Conservation (phyloP, 2,888 invertebrate genomes). For the Xylota sylvarum region DNA sequence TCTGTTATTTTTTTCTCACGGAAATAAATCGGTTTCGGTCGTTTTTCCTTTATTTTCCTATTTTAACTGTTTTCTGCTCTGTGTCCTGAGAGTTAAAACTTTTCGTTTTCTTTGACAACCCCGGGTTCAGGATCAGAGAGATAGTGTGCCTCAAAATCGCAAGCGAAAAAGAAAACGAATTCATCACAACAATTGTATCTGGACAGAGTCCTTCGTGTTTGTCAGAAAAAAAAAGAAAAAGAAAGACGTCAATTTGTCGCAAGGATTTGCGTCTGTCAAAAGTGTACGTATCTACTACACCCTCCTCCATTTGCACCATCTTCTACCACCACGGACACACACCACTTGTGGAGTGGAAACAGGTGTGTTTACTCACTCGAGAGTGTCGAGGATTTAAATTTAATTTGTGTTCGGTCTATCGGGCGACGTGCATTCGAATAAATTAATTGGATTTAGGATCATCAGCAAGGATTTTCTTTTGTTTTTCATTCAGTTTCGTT, state of each 20-base stretch:
- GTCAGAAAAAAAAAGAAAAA: slow-evolving; percentile 6
- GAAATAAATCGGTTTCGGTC: slow-evolving; percentile 69
- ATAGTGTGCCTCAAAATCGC: slow-evolving; percentile 23
- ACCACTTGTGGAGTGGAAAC: slow-evolving; percentile 77
- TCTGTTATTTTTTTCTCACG: slow-evolving; percentile 31
- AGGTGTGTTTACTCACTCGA: slow-evolving; percentile 75
- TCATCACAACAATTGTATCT: slow-evolving; percentile 40
- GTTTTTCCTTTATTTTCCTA: slow-evolving; percentile 16
- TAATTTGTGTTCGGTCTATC: slow-evolving; percentile 72
- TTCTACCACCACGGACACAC: slow-evolving; percentile 60
- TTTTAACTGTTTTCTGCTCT: slow-evolving; percentile 2
- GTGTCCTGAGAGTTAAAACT: slow-evolving; percentile 10
- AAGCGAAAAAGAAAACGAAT: slow-evolving; percentile 13
- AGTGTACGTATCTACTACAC: slow-evolving; percentile 29
- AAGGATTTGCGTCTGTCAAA: slow-evolving; percentile 68
- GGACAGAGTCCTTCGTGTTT: slow-evolving; percentile 43
- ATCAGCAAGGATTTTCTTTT: slow-evolving; percentile 68
- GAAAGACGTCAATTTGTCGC: slow-evolving; percentile 52
- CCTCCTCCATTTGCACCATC: neutral
- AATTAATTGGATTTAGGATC: slow-evolving; percentile 75
- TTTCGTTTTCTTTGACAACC: neutral
- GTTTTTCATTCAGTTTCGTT: slow-evolving; percentile 1
- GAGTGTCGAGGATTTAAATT: slow-evolving; percentile 75
- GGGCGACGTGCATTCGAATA: slow-evolving; percentile 74
- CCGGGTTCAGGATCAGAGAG: slow-evolving; percentile 19